Evolutionary conservation across 2,888 invertebrate genomes (phyloP), one percentile per base, ranked within the genome.

Genomic region (Rhagium mordax): DNA sequence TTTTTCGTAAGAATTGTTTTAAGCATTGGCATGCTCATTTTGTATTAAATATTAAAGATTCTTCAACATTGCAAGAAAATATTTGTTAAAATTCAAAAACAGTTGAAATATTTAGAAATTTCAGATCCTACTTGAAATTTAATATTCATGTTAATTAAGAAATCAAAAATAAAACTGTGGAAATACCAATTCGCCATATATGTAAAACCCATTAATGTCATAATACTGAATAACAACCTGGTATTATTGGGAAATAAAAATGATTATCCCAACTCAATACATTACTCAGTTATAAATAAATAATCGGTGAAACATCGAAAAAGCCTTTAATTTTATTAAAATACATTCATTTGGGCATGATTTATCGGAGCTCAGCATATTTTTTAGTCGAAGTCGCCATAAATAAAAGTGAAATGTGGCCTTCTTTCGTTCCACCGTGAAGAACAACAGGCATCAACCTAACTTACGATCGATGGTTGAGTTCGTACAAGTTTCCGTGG

Each of bases 361-460:
- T 78, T 76, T 76, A 78, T 74, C 41, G 73, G 64, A 64, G 65
- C 74, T 71, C 67, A 62, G 69, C 69, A 74, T 70, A 74, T 78
- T 78, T 76, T 78, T 74, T 68, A 72, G 72, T 61, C 68, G 67
- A 60, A 70, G 55, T 67, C 66, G 59, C 71, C 73, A 74, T 78
- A 76, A 78, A 78, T 78, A 73, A 74, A 61, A 76, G 73, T 76
- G 74, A 78, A 78, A 78, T 76, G 76, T 78, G 76, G 78, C 69
- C 76, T 64, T 76, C 74, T 70, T 78, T 69, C 74, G 60, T 67
- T 75, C 72, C 71, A 64, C 60, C 67, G 59, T 59, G 77, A 79
- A 75, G 77, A 74, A 75, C 65, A 76, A 76, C 76, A 73, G 74
- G 72, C 77, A 76, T 66, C 74, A 70, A 62, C 78, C 70, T 59